Percentiles rank a stretch among this genome's conserved stretches.
Evolutionary conservation across 2,113 vertebrate genomes (phyloP).

Genomic region (Anhinga rufa): DNA sequence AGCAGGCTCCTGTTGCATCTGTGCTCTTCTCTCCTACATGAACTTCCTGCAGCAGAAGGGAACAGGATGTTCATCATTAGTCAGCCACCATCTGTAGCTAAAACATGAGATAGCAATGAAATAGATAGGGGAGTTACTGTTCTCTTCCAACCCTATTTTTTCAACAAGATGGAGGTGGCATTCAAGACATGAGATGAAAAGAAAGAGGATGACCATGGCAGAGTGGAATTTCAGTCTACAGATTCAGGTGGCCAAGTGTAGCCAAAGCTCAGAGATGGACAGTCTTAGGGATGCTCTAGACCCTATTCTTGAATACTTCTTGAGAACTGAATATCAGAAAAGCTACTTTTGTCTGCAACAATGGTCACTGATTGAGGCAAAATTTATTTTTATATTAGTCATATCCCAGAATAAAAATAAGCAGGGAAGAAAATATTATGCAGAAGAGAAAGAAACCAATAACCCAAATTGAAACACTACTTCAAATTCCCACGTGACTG

Average conservation of each 20-base stretch:
- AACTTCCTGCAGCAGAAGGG: constrained; percentile 10
- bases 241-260: background rate
- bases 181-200: background rate
- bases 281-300: background rate
- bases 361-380: background rate
- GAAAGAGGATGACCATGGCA: background rate
- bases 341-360: background rate
- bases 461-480: background rate
- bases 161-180: background rate
- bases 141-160: background rate
- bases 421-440: background rate
- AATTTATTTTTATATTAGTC: background rate
- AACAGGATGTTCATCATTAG: constrained; percentile 11
- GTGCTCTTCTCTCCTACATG: background rate
- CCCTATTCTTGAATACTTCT: background rate
- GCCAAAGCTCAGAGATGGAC: background rate
- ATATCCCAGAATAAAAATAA: background rate
- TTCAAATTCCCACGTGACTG: background rate
- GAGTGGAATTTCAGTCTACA: background rate
- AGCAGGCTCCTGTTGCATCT: background rate
- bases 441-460: background rate
- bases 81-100: constrained; percentile 18
- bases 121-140: background rate
- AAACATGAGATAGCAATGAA: background rate
- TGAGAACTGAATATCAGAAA: background rate